Conservation (phyloP, 1,140 invertebrate genomes). For the Achroia grisella region DNA sequence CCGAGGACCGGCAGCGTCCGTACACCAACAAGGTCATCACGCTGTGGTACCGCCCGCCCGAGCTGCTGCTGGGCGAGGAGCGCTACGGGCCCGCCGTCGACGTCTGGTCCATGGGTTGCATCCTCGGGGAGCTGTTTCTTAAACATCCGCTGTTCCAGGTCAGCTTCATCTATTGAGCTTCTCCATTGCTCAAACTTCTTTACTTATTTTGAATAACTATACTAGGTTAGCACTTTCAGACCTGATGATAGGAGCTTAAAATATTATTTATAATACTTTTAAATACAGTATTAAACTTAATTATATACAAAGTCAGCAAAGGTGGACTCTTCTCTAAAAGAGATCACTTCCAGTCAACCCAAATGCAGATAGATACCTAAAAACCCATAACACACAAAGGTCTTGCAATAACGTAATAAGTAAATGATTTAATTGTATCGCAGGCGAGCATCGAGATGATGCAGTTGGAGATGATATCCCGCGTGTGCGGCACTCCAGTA, state of each 20-base stretch:
- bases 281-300: no score
- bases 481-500: constrained; percentile 95
- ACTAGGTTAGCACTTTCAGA: background rate
- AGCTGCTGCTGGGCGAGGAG: constrained; percentile 97
- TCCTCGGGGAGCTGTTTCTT: constrained; percentile 97
- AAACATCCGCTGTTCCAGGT: constrained; percentile 97
- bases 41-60: constrained; percentile 98
- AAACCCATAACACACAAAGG: no score
- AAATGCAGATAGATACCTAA: no score
- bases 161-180: no score
- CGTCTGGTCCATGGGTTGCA: constrained; percentile 99
- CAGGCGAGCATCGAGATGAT: constrained; percentile 94
- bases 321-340: no score
- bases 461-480: constrained; percentile 96
- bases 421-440: constrained; percentile 7
- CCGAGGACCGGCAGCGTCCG: constrained; percentile 94
- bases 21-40: constrained; percentile 99
- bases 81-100: constrained; percentile 98
- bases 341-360: no score
- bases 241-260: background rate
- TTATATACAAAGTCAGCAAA: no score
- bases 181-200: no score
- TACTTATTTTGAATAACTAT: no score
- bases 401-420: no score
- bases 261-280: no score